These are phyloP conservation scores for Pampusana beccarii DNA, from an alignment of 2,113 vertebrate genomes.

Conservation along the genomic window DNA sequence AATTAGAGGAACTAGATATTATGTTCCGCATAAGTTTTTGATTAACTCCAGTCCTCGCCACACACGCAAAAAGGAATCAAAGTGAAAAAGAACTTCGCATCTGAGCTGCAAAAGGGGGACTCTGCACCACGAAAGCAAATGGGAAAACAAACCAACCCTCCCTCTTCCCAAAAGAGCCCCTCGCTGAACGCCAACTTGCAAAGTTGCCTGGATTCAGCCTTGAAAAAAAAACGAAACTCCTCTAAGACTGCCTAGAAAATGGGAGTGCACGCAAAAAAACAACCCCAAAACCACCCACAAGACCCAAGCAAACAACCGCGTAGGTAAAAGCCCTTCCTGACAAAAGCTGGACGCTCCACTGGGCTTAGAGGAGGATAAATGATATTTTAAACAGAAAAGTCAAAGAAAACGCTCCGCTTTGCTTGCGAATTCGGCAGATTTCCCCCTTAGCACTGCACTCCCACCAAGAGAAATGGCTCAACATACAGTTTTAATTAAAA, in stretches of 20 bases:
- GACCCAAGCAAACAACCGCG: background rate
- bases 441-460: background rate
- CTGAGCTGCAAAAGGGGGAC: conserved; percentile 14
- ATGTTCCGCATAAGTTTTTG: conserved; percentile 49
- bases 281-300: background rate
- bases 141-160: background rate
- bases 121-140: background rate
- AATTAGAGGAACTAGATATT: conserved; percentile 3
- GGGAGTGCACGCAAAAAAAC: background rate
- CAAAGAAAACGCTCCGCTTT: background rate
- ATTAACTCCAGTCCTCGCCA: conserved; percentile 59
- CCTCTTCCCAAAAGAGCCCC: background rate
- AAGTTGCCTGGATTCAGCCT: background rate
- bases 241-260: background rate
- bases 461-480: background rate
- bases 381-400: background rate
- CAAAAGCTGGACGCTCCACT: background rate
- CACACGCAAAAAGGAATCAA: conserved; percentile 46
- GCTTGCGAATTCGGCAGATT: background rate
- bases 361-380: background rate
- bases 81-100: background rate
- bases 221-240: background rate
- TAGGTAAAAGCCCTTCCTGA: background rate
- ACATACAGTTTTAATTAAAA: conserved; percentile 54
- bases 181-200: background rate